Base-by-base conservation (phyloP, 2,888 invertebrate species). In the Lordiphosa andalusiaca region DNA sequence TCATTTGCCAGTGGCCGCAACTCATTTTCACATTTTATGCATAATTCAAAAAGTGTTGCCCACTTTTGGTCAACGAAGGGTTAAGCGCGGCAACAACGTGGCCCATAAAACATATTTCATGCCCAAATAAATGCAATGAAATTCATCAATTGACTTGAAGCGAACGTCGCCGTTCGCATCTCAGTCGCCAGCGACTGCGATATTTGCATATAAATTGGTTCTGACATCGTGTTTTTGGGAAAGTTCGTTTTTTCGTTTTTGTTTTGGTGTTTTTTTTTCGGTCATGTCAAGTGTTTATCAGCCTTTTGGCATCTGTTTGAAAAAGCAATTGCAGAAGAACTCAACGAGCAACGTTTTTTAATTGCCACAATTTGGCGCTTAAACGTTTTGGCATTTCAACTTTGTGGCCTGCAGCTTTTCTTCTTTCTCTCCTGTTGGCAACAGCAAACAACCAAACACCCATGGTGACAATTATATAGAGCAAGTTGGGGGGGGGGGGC, bases 161-260 rank as follows among this genome's bases (percentile, higher is more conserved):
- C 56, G 46, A 51, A 35, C n/a, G 54, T 56, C 58, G 58, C 52
- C 48, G 60, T 58, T 46, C 52, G 66, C 66, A 49, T 44, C 56
- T 63, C 63, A 63, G 60, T 53, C 61, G 53, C 48, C 58, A 65
- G 51, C 48, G 57, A 53, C 52, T 41, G 69, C 48, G 36, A 47
- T 54, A 85, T 86, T 86, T 85, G 86, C 85, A 86, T 86, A 86
- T 86, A 86, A 86, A 86, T 86, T 86, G 86, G 69, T 83, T 86
- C 85, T 82, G 63, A 56, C 55, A 63, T 50, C 64, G 58, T 67
- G 64, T 66, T 58, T 63, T 58, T 61, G 52, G 39, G 67, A 61
- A 52, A 60, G 25, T 25, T 25, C 25, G 16, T 25, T 25, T 25
- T 25, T 23, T 23, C 4, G 19, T 4, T 61, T 66, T 39, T 40